Evolutionary conservation across 2,888 invertebrate species (phyloP), one percentile per base, ranked within the genome.

Genomic region (Caenorhabditis virilis): DNA sequence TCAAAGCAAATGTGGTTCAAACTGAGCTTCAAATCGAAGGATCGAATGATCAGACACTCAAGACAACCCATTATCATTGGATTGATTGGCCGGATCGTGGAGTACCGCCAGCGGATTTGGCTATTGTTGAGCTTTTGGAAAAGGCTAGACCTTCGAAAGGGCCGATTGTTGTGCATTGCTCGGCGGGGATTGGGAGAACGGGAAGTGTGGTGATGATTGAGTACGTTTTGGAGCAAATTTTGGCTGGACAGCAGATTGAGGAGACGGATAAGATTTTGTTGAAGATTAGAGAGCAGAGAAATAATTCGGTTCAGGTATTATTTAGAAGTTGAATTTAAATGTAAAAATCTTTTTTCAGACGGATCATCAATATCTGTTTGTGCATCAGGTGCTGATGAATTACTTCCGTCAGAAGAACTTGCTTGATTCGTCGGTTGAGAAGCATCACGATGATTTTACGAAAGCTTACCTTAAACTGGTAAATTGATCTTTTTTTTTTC

Each of bases 151-250:
- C 18, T 15, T 52, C 63, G 0, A 58, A 59, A 18, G 23, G 51
- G 5, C 73, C 73, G 0, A 73, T 73, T 35, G 68, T 66, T 2
- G 61, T 73, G 7, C 73, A 73, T 39, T 73, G 73, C 50, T 70
- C 70, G 2, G 73, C 73, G 6, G 73, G 72, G 13, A 69, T 73
- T 51, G 72, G 72, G n/a, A 52, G 72, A 0, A 73, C 73, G 4
- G 73, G 73, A 3, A 59, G 63, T 0, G 65, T 73, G 2, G 70
- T 70, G 2, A 61, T 73, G 63, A 65, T 73, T 26, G 64, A 73
- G 42, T 70, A 68, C 59, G 48, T 67, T 4, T 56, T 70, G 52
- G 73, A 70, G 22, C 55, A 60, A 45, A 23, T 70, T 15, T 41
- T 55, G 20, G 22, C 39, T 6, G 59, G 64, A n/a, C 51, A 63